Evolutionary conservation across 2,113 vertebrate species (phyloP), one percentile per base, ranked within the genome.

Genomic region (Cynoglossus semilaevis): DNA sequence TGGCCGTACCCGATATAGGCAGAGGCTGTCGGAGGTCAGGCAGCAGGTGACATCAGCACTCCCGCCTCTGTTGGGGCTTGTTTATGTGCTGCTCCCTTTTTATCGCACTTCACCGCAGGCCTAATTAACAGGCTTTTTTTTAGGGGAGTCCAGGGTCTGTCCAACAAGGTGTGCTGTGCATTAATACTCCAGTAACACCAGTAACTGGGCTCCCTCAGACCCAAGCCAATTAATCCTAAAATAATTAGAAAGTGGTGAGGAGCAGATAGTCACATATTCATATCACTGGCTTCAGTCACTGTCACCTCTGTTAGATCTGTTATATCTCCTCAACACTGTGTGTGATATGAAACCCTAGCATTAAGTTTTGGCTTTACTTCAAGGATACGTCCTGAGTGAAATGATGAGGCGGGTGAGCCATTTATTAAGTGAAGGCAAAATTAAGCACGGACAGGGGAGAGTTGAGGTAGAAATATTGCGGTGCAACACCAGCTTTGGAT

Each of bases 151-250:
- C 66, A 40, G 68, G 65, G 61, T 52, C 68, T 43, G 41, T 48
- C 56, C 63, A 46, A 58, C 73, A 85, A 74, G 82, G 77, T 74
- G 62, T 49, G 71, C 37, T 48, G 58, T 46, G 50, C 67, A 63
- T 80, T 86, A 66, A 85, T 67, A 78, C 59, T 53, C 60, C 15
- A 66, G 69, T 78, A 70, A 41, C 38, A 13, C 70, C 60, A 56
- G 58, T 38, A 71, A 64, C 63, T 7, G 38, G 7, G 22, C 72
- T 88, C 87, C 86, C 86, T 76, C 53, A 54, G 67, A 85, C 82
- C 74, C 82, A 70, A 79, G 82, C 62, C 83, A 88, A 90, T 90
- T 90, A 89, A 88, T 91, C 76, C 70, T 81, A 82, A 88, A 85
- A 87, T 88, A 89, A 89, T 89, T 90, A 88, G 78, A 87, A 88